Base-by-base conservation (phyloP, 1,140 invertebrate species). In the Caerostris extrusa region DNA sequence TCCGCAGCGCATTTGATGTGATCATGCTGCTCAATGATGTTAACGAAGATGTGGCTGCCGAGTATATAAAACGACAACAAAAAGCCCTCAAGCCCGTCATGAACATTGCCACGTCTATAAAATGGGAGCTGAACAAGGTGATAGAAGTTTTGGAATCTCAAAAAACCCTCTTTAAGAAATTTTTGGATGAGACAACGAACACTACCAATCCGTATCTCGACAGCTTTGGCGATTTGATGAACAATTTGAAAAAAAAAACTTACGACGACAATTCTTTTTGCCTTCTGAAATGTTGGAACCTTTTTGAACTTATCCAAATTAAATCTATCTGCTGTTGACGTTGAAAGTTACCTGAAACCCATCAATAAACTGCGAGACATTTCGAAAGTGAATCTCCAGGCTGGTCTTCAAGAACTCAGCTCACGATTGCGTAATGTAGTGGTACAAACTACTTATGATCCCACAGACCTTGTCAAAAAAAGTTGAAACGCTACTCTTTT, bases 221-320 rank as follows among this genome's bases (percentile, higher is more conserved):
- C 2, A 19, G 53, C 2, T 87, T 83, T 53, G 7, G 3, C 3
- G 81, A 3, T 53, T 8, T 64, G 3, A 8, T 87, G 10, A 10
- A 67, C 6, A 34, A 56, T 10, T 7, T 85, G 19, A 91, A 87
- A 58, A 91, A 87, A 58, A 53, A 93, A 17, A 17, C 64, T n/a
- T 86, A 71, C 53, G 5, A 86, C 2, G 3, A 6, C 6, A 69
- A 53, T 6, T 34, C 34, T 3, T 1, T 12, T 1, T 12, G 53
- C 56, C 50, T 58, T 12, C 69, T 10, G 10, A 7, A 8, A 12
- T n/a, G 6, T 87, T 87, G 64, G 34, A 82, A 5, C 56, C 67
- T 3, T 55, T 93, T 2, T 93, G 19, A 6, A 34, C 0, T n/a
- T 93, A 10, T n/a, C 61, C 17, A n/a, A 14, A 4, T 64, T 88